Percentiles rank a stretch among this genome's conserved stretches.
These are phyloP conservation scores for Bruchidius siliquastri DNA, from an alignment of 2,888 invertebrate genomes.

Conservation along the genomic window DNA sequence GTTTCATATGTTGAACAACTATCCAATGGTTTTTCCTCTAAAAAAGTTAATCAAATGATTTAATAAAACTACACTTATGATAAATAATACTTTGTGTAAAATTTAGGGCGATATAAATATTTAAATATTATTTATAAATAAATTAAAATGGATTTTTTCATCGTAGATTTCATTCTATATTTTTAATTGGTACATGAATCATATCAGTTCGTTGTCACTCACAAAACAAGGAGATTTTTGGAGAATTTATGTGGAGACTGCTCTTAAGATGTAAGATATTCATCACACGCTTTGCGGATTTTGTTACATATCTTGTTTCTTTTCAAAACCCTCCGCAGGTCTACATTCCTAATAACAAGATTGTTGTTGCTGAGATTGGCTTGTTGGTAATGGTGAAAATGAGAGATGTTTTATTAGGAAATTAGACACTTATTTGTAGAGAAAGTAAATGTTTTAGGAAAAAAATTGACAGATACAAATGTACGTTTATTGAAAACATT, in stretches of 20 bases:
- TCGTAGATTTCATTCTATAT: no score
- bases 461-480: not conserved
- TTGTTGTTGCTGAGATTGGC: not conserved
- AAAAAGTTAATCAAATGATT: no score
- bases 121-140: no score
- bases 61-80: no score
- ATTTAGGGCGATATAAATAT: no score
- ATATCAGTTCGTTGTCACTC: not conserved
- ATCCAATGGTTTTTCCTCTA: no score
- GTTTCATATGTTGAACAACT: no score
- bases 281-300: not conserved
- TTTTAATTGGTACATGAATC: no score
- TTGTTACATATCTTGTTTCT: not conserved
- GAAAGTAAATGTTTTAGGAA: not conserved
- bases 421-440: not conserved
- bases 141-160: no score
- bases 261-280: not conserved
- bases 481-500: not conserved
- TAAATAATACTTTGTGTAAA: no score
- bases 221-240: not conserved
- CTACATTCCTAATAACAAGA: not conserved
- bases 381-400: not conserved
- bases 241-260: not conserved
- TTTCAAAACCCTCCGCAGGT: not conserved
- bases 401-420: not conserved